Evolutionary conservation across 2,797 vertebrate genomes (phyloP).

Genomic region (Balearica regulorum): DNA sequence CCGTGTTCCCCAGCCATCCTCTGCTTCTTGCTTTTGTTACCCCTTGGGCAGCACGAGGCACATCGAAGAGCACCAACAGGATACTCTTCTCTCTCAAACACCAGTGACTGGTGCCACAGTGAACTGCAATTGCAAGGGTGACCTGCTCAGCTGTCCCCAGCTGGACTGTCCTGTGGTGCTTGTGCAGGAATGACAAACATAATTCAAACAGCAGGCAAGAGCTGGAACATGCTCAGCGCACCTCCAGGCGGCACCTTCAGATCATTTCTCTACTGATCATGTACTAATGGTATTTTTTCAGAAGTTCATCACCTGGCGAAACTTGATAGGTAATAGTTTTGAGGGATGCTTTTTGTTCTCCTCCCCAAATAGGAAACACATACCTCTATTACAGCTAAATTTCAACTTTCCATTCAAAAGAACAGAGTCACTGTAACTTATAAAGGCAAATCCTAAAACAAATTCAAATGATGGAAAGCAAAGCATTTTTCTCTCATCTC

Average conservation of each 20-base stretch:
- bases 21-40: background rate
- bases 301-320: background rate
- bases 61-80: fast-evolving
- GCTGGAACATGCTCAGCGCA: background rate
- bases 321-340: background rate
- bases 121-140: background rate
- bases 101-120: background rate
- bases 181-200: background rate
- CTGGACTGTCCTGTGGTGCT: background rate
- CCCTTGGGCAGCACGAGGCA: background rate
- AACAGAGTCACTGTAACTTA: background rate
- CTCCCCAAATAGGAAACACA: background rate
- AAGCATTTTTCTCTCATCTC: background rate
- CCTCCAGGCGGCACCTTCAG: background rate
- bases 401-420: background rate
- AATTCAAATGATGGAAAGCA: background rate
- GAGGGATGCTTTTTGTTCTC: background rate
- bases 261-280: background rate
- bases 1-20: background rate
- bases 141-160: background rate
- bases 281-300: background rate
- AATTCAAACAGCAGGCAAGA: background rate
- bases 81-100: background rate
- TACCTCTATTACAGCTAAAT: background rate
- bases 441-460: background rate